Base-by-base conservation (phyloP, 2,888 invertebrate genomes). In the Melolontha melolontha region DNA sequence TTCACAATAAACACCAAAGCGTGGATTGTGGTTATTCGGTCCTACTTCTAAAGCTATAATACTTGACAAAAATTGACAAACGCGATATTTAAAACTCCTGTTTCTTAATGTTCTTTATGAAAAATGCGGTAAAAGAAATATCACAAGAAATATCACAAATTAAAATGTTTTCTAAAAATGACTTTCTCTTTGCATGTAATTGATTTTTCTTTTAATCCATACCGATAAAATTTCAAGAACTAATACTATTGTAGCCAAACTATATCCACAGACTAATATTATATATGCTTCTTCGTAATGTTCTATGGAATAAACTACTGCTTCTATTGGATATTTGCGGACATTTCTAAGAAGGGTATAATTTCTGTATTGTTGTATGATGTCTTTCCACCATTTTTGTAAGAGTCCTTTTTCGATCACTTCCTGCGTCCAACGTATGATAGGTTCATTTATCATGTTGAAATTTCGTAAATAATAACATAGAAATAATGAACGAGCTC, bases 201-300 rank as follows among this genome's bases (percentile, higher is more conserved):
- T 17, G 44, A 69, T 52, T 47, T 66, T 59, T 16, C 44, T 49
- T 8, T 59, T 47, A 7, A 55, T 40, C 52, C 55, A 54, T 55
- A 39, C 44, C 1, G 57, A 44, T 51, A 70, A 29, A 50, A 74
- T 64, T 66, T 75, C 75, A 16, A 64, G 16, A 2, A 70, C 7
- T 4, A 75, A 67, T 8, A 67, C 63, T 1, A 57, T 12, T 1
- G 49, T 34, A 7, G 70, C 69, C 0, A 72, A 34, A 8, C 29
- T 51, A 29, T 68, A 70, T 16, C 75, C 74, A 22, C 49, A 44
- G 8, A 70, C 7, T 29, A 75, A 69, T 51, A 73, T 49, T 17
- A 65, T 27, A 50, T 73, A 73, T 5, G 71, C 68, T 69, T 74
- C 73, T 64, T 73, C 73, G 51, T 73, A 76, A 66, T 76, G 74